Base-by-base conservation (phyloP, 2,888 invertebrate species). In the Orthosia incerta region DNA sequence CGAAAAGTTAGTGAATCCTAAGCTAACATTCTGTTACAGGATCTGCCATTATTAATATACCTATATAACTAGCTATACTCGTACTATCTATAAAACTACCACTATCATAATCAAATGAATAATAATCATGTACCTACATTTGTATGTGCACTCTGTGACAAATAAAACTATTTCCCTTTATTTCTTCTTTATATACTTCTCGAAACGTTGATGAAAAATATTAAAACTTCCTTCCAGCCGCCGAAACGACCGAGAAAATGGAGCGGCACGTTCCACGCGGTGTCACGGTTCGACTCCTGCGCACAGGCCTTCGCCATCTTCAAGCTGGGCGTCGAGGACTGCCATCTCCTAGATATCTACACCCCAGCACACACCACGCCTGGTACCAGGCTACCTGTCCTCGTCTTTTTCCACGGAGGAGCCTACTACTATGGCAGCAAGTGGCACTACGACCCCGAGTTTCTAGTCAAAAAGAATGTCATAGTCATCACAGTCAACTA, bases 321-420 rank as follows among this genome's bases (percentile, higher is more conserved):
- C n/a, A 87, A 87, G 45, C 62, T 90, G 1, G 95, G 95, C 59
- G 75, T 84, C 45, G 96, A 96, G 76, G 91, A 95, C 76, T 96
- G 96, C 73, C 91, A 94, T 0, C 89, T 89, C 13, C 93, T 96
- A 0, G 95, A 96, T 81, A 91, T 96, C 0, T 93, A 93, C 82
- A 82, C 92, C 0, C 95, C 96, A 11, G 90, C 89, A 13, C 57
- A 74, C 9, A 84, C 88, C 3, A 71, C 63, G 2, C 82, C 87
- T 2, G 80, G 78, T 0, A 74, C 79, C 45, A 89, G 73, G 1
- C 88, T 95, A 0, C 95, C 96, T 0, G 95, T 96, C 2, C 87
- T 96, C 31, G 91, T 95, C 3, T 96, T 92, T 88, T 84, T 96
- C 39, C 96, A 96, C 75, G 96, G 96, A 0, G 96, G 96, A 51